Evolutionary conservation across 1,140 invertebrate genomes (phyloP).

Genomic region (Globodera rostochiensis): DNA sequence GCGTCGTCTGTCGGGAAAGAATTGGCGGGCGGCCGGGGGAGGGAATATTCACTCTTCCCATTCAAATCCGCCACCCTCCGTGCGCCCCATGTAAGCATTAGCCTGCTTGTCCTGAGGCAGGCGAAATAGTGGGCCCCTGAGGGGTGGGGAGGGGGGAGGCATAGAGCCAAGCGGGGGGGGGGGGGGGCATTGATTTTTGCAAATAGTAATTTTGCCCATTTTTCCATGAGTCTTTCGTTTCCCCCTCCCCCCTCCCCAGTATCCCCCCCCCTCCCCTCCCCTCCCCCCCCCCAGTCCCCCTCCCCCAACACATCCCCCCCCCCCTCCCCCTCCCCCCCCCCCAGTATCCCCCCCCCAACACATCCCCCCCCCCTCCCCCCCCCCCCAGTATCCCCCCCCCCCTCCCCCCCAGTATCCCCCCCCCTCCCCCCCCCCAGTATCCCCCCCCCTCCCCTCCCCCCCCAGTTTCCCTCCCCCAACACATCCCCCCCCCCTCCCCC

Average conservation of each 20-base stretch:
- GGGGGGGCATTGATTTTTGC: constrained; percentile 7
- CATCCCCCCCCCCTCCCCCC: too few relatives aligned
- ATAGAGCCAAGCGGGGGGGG: not conserved
- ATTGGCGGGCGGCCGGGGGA: not conserved
- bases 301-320: too few relatives aligned
- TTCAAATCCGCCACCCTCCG: not conserved
- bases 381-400: too few relatives aligned
- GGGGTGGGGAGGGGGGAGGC: too few relatives aligned
- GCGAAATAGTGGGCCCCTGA: not conserved
- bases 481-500: not conserved
- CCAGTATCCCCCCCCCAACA: too few relatives aligned
- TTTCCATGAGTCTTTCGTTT: not conserved
- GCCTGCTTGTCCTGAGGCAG: not conserved
- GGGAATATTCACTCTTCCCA: not conserved
- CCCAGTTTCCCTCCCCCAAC: too few relatives aligned
- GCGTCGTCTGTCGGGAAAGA: not conserved
- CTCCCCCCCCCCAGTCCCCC: too few relatives aligned
- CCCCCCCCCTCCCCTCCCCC: too few relatives aligned
- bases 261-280: not conserved
- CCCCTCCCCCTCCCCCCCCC: too few relatives aligned
- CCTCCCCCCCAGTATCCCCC: too few relatives aligned
- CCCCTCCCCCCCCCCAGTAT: too few relatives aligned
- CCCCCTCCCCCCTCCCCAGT: not conserved
- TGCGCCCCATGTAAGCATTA: not conserved
- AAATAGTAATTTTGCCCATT: constrained; percentile 15